Percentiles rank a stretch among this genome's conserved stretches.
phyloP scores from a whole-genome alignment of 64 coral and sea anemone species.

The Hydrozoanthus tunicans region DNA sequence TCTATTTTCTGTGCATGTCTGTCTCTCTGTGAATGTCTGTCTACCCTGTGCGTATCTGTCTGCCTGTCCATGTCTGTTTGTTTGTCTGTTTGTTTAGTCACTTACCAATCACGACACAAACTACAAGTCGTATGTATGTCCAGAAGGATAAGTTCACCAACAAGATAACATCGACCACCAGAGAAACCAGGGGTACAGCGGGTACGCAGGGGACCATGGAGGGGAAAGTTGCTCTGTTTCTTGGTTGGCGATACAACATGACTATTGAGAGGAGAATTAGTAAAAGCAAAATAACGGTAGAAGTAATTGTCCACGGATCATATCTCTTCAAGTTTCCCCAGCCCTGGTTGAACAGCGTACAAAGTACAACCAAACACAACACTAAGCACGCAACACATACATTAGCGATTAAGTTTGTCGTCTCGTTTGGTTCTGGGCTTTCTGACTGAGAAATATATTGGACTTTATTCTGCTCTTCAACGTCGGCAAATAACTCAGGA shows the following conservation, averaged over 20 bases:
- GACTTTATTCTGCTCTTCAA: constrained; percentile 10
- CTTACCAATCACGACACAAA: constrained; percentile 43
- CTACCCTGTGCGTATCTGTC: background rate
- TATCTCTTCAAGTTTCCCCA: background rate
- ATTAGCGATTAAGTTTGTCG: constrained; percentile 40
- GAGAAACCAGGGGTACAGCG: constrained; percentile 7
- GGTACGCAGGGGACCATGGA: constrained; percentile 46
- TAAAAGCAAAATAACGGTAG: background rate
- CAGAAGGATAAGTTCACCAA: constrained; percentile 50
- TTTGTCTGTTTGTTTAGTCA: background rate
- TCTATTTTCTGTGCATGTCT: background rate
- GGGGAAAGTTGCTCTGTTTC: constrained; percentile 43
- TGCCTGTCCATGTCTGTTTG: background rate
- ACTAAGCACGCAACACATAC: constrained; percentile 51
- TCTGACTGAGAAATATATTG: constrained; percentile 10
- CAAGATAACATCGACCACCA: constrained; percentile 18
- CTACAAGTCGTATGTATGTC: constrained; percentile 29
- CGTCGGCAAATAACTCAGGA: background rate
- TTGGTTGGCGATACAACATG: constrained; percentile 24
- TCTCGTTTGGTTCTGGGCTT: constrained; percentile 16
- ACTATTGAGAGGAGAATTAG: constrained; percentile 8
- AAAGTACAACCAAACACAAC: constrained; percentile 52
- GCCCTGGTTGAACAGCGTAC: constrained; percentile 27
- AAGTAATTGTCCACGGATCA: background rate
- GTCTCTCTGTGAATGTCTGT: background rate